A percentile compares a stretch with the other conserved stretches of the same genome.
Conservation (phyloP, 2,797 vertebrate species). For the Lindbergichthys nudifrons region DNA sequence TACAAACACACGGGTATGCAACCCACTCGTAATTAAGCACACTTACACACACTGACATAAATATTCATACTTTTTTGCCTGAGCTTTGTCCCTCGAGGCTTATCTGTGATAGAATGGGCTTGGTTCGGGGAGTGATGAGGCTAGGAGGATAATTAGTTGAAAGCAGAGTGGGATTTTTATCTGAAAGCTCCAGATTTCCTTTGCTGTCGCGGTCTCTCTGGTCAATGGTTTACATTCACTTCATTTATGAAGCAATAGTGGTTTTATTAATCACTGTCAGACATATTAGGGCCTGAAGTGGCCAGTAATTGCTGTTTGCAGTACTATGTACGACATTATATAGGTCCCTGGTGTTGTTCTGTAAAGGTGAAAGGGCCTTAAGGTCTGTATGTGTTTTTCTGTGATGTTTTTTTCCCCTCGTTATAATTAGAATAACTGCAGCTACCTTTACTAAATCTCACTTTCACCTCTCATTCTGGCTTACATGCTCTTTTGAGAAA, state of each 20-base stretch:
- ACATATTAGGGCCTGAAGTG: slow-evolving; percentile 69
- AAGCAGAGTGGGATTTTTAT: slow-evolving; percentile 77
- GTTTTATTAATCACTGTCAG: slow-evolving; percentile 82
- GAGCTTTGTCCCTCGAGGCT: slow-evolving; percentile 73
- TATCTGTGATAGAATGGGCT: slow-evolving; percentile 73
- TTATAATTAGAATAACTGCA: slow-evolving; percentile 18
- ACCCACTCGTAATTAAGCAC: slow-evolving; percentile 61
- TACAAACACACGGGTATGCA: slow-evolving; percentile 46
- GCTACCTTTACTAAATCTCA: slow-evolving; percentile 22
- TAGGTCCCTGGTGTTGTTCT: slow-evolving; percentile 54
- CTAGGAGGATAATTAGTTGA: slow-evolving; percentile 79
- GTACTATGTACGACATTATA: slow-evolving; percentile 54
- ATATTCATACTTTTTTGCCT: slow-evolving; percentile 71
- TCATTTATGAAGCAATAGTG: slow-evolving; percentile 50
- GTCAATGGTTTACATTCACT: slow-evolving; percentile 69
- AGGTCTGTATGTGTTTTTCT: slow-evolving; percentile 20
- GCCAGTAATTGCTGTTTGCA: slow-evolving; percentile 70
- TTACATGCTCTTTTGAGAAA: slow-evolving; percentile 41
- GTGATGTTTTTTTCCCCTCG: slow-evolving; percentile 15
- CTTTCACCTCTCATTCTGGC: slow-evolving; percentile 24
- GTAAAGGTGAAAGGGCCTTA: slow-evolving; percentile 48
- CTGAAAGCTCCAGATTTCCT: slow-evolving; percentile 80
- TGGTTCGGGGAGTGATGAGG: slow-evolving; percentile 64
- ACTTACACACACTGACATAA: slow-evolving; percentile 51
- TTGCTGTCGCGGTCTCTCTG: slow-evolving; percentile 50